A percentile compares a stretch with the other conserved stretches of the same genome.
Evolutionary conservation across 2,113 vertebrate genomes (phyloP).

Genomic region (Tiliqua scincoides): DNA sequence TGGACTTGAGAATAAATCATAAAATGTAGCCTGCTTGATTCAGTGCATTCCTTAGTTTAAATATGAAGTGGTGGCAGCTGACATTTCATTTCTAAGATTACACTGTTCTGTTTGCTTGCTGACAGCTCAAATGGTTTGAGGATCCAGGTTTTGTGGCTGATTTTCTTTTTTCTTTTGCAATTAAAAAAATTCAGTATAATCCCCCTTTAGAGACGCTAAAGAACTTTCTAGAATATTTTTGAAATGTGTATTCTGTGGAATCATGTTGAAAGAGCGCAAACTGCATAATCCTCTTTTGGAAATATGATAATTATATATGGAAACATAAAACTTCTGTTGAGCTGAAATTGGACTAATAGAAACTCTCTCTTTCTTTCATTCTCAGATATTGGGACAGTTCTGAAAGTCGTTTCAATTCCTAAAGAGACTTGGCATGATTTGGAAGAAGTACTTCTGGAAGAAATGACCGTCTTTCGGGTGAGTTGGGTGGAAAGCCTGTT

Average conservation of each 20-base stretch:
- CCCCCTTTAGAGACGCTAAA: neutral
- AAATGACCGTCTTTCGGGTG: slow-evolving; percentile 97
- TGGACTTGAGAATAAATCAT: slow-evolving; percentile 21
- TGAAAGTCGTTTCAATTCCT: slow-evolving; percentile 97
- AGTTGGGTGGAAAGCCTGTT: slow-evolving; percentile 67
- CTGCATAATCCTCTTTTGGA: slow-evolving; percentile 26
- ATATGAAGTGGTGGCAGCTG: slow-evolving; percentile 30
- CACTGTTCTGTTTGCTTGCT: slow-evolving; percentile 8
- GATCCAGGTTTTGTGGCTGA: slow-evolving; percentile 10
- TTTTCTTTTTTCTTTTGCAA: slow-evolving; percentile 36
- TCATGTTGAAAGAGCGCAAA: fast-evolving
- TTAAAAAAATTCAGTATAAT: slow-evolving; percentile 29
- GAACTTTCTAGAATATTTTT: slow-evolving; percentile 21
- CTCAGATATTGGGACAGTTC: slow-evolving; percentile 91
- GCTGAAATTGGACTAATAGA: slow-evolving; percentile 18
- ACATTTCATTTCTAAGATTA: slow-evolving; percentile 36
- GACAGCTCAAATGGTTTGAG: slow-evolving; percentile 11
- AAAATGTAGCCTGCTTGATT: slow-evolving; percentile 31
- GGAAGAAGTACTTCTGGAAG: slow-evolving; percentile 97
- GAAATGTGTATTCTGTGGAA: slow-evolving; percentile 19
- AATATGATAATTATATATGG: slow-evolving; percentile 23
- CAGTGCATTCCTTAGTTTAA: slow-evolving; percentile 11
- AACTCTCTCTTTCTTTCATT: too few species aligned
- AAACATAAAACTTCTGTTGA: slow-evolving; percentile 18
- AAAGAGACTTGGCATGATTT: slow-evolving; percentile 97